phyloP scores from a whole-genome alignment of 2,888 invertebrate species.

The Uropetala carovei region DNA sequence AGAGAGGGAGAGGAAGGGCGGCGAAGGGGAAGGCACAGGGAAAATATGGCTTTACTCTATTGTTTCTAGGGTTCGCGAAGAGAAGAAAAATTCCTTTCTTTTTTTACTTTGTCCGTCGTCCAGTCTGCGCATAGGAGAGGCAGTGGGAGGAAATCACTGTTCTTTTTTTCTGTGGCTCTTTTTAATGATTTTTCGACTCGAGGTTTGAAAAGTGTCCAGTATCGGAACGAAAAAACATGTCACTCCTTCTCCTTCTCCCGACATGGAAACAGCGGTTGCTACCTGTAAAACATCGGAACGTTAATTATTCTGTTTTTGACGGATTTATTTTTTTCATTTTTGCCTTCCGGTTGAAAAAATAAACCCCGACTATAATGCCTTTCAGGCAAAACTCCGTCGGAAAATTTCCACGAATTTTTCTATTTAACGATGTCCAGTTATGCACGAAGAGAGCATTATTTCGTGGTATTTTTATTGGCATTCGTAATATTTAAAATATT shows the following conservation, averaged over 20 bases:
- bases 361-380: too few species aligned
- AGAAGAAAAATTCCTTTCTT: neutral
- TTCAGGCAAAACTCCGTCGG: neutral
- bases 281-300: too few species aligned
- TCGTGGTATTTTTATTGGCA: too few species aligned
- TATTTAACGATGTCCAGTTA: neutral
- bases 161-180: slow-evolving; percentile 2
- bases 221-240: neutral
- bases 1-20: neutral
- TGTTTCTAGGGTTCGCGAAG: neutral
- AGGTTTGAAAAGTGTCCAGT: neutral
- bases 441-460: neutral
- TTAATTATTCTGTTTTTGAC: neutral
- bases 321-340: neutral
- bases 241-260: too few species aligned
- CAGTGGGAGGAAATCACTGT: neutral
- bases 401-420: neutral
- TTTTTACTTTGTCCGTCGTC: neutral
- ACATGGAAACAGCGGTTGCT: too few species aligned
- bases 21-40: neutral
- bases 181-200: slow-evolving; percentile 8
- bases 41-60: neutral
- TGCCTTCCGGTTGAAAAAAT: too few species aligned
- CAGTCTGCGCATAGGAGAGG: neutral
- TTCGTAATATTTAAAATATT: too few species aligned